Evolutionary conservation across 1,140 invertebrate species (phyloP), one percentile per base, ranked within the genome.

Genomic region (Ostrea denselamellosa): DNA sequence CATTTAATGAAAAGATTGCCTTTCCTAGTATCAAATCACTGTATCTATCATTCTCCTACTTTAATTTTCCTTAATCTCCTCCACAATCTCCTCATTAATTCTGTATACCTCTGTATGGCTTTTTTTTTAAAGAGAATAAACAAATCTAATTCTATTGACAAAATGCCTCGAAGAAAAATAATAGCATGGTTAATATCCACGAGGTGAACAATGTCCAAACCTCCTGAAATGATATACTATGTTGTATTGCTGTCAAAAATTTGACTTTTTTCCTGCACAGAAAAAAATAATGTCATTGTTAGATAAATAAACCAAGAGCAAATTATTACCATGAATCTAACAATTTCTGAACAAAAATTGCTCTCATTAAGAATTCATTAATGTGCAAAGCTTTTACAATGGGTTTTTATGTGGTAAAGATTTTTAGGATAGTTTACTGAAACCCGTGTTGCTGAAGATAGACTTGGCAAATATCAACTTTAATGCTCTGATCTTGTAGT

Each of bases 71-170:
- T 68, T 77, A 28, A 77, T 77, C 68, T 77, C 68, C 14, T 34
- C 28, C 14, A 25, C 22, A 77, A 77, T 77, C 68, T 77, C 25
- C 68, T 77, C 68, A 77, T 77, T 77, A 77, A 77, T 77, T 77
- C 68, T 77, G 28, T 77, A 77, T 77, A 77, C 25, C 68, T 77
- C 25, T 77, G 68, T 77, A 77, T 25, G 12, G 22, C 28, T 25
- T 77, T 77, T 71, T 71, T 65, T 68, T 28, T 17, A 28, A 28
- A 28, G 25, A 34, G 28, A 28, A 77, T 28, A 62, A 25, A 34
- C 68, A 77, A 77, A 77, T 25, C 25, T 62, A 62, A 62, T 62
- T 34, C 22, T 28, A 25, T 71, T 34, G 68, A 77, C 68, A 34
- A 77, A 28, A 34, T 77, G 25, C 28, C 68, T 28, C 14, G 14